phyloP scores from a whole-genome alignment of 2,113 vertebrate genomes.

The Rana temporaria region DNA sequence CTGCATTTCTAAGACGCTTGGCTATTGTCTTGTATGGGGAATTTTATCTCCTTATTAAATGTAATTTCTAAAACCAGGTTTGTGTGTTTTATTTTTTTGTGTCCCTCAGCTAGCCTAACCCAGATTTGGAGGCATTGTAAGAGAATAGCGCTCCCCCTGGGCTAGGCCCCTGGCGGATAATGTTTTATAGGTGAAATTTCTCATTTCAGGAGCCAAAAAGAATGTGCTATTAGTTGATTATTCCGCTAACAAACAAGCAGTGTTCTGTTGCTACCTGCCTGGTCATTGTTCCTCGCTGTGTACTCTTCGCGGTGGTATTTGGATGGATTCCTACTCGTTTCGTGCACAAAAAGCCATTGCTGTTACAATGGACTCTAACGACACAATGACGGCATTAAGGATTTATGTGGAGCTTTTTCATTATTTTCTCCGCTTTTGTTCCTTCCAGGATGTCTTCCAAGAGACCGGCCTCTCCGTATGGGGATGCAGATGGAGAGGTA shows the following conservation, averaged over 20 bases:
- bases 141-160: slow-evolving; percentile 62
- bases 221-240: slow-evolving; percentile 81
- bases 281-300: slow-evolving; percentile 83
- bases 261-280: slow-evolving; percentile 85
- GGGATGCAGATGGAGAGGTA: slow-evolving; percentile 99
- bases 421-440: slow-evolving; percentile 87
- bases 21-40: neutral
- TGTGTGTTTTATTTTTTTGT: neutral
- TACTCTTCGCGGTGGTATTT: slow-evolving; percentile 82
- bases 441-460: slow-evolving; percentile 99
- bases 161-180: slow-evolving; percentile 72
- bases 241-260: slow-evolving; percentile 82
- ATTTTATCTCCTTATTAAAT: neutral
- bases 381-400: slow-evolving; percentile 87
- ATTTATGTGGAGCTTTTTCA: slow-evolving; percentile 86
- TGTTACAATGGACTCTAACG: slow-evolving; percentile 84
- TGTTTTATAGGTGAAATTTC: slow-evolving; percentile 78
- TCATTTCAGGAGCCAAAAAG: slow-evolving; percentile 76
- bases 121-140: neutral
- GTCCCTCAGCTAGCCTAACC: neutral
- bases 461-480: slow-evolving; percentile 99
- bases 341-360: slow-evolving; percentile 84
- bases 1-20: too few species aligned
- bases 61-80: neutral
- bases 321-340: slow-evolving; percentile 83